These are phyloP conservation scores for Charina bottae DNA, from an alignment of 2,113 vertebrate genomes.

Conservation along the genomic window DNA sequence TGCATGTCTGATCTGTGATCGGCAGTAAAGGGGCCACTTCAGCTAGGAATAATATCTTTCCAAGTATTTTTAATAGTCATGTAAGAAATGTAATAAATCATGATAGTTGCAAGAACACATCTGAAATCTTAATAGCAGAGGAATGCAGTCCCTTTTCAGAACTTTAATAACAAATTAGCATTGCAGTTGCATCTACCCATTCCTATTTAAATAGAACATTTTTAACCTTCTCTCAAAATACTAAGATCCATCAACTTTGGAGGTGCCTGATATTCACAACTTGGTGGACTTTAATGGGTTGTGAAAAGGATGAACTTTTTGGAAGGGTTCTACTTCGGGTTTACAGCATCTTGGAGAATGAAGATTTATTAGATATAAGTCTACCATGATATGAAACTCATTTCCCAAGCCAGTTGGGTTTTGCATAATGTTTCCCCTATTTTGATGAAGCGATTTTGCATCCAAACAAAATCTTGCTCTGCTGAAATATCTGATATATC, in stretches of 20 bases:
- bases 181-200: not conserved
- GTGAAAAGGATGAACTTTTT: not conserved
- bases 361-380: not conserved
- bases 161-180: constrained; percentile 58
- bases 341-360: not conserved
- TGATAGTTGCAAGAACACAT: constrained; percentile 38
- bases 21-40: not conserved
- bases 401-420: not conserved
- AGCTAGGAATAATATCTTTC: constrained; percentile 3
- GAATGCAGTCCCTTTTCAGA: constrained; percentile 44
- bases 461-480: not conserved
- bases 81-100: constrained; percentile 36
- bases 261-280: not conserved
- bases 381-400: not conserved
- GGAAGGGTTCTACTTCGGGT: not conserved
- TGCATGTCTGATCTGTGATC: not conserved
- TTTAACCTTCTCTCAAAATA: not conserved
- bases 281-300: not conserved
- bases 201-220: constrained; percentile 7
- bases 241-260: not conserved
- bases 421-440: not conserved
- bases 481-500: not conserved
- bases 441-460: not conserved
- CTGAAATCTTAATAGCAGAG: constrained; percentile 47
- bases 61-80: constrained; percentile 28